A percentile compares a stretch with the other conserved stretches of the same genome.
Evolutionary conservation across 2,113 vertebrate genomes (phyloP).

Genomic region (Craseonycteris thonglongyai): DNA sequence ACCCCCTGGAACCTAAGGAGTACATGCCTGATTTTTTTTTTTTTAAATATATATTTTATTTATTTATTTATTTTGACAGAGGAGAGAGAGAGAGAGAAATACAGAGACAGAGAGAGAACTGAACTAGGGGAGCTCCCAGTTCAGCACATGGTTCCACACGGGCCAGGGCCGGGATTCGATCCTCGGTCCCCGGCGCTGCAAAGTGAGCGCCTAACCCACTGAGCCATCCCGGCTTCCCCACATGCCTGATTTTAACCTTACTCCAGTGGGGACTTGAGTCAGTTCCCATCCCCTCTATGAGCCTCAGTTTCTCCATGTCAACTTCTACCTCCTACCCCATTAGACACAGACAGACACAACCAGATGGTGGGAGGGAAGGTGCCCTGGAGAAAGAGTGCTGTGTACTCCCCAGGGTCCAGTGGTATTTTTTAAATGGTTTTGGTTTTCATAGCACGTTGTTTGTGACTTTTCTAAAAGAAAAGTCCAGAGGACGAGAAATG

Average conservation of each 20-base stretch:
- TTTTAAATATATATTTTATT: no score
- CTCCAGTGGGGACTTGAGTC: fast-evolving
- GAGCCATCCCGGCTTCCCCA: no score
- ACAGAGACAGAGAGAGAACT: no score
- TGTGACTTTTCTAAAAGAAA: constrained; percentile 24
- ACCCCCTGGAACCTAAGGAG: not conserved
- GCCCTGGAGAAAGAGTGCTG: not conserved
- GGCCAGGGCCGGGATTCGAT: no score
- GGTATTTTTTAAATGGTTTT: constrained; percentile 27
- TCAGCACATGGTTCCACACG: no score
- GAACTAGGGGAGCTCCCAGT: no score
- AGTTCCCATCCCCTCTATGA: fast-evolving
- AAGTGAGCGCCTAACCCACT: no score
- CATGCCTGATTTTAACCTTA: not conserved
- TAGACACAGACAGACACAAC: not conserved
- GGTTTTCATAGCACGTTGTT: not conserved
- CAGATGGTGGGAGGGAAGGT: not conserved
- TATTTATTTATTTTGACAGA: no score
- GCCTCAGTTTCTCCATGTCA: not conserved
- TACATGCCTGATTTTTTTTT: not conserved
- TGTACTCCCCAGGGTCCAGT: not conserved
- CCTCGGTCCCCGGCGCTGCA: no score
- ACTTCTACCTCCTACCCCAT: not conserved
- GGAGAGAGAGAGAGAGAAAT: no score
- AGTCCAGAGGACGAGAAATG: constrained; percentile 48